Base-by-base conservation (phyloP, 2,797 vertebrate genomes). In the Melanotaenia nigrans region DNA sequence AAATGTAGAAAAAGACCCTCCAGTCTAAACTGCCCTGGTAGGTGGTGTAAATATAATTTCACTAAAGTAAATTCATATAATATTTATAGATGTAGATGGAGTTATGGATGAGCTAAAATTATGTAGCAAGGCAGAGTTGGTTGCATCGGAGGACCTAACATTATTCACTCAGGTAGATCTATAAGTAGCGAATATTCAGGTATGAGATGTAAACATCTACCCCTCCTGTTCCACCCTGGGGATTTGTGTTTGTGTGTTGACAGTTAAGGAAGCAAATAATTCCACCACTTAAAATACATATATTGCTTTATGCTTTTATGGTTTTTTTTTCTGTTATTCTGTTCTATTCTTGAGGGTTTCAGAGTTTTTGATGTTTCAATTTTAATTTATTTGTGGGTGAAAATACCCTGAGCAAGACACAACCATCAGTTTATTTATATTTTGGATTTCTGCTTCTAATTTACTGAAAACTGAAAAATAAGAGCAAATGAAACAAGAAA, bases 61-160 rank as follows among this genome's bases (percentile, higher is more conserved):
- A 77, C 80, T 72, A 91, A 91, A 89, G 87, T 86, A 89, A 90
- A 92, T 90, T 87, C 78, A 87, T 91, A 83, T 82, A 87, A 87
- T 91, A 90, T 93, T 89, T 77, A 91, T 88, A 66, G 74, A 68
- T 78, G 71, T 75, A 81, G 86, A 85, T 82, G 61, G 79, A 30
- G 58, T 51, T 5, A 51, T 62, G 45, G 9, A 69, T 47, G 71
- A 60, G 77, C 63, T 71, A 70, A 76, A 81, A 88, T 88, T 69
- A 88, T 89, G 75, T 73, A 67, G 68, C 47, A n/a, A 59, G 58
- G 65, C 65, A 76, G 85, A 73, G 71, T 24, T n/a, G 59, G 61
- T 59, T 10, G 42, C 66, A 71, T 82, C 74, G 76, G 73, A 83
- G 78, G 63, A 82, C 70, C 73, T 73, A 89, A 81, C 85, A 90